phyloP scores from a whole-genome alignment of 1,140 invertebrate genomes.

The Platyscapa corneri region DNA sequence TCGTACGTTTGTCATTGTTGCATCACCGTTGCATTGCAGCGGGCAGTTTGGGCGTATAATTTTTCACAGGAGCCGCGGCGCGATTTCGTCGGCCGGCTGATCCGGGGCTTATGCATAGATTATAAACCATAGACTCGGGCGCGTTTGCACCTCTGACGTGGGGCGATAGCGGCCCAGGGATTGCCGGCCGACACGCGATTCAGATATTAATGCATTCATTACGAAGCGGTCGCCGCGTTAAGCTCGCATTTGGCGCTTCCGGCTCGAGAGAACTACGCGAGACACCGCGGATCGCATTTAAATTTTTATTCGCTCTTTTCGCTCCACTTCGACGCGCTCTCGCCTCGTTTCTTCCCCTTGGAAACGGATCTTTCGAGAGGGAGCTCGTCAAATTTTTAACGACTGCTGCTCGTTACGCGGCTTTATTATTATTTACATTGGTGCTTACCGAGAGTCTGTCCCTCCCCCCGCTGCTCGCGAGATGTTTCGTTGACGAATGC shows the following conservation, averaged over 20 bases:
- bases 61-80: neutral
- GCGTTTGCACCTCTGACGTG: neutral
- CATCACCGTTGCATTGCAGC: neutral
- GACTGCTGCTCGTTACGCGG: no score
- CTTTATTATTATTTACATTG: no score
- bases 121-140: conserved; percentile 16
- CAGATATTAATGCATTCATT: conserved; percentile 37
- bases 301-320: conserved; percentile 5
- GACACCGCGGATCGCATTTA: neutral
- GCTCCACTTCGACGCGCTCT: neutral
- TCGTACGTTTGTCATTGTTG: no score
- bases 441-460: neutral
- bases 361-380: neutral
- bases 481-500: neutral
- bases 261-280: neutral
- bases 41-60: neutral
- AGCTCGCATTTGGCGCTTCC: conserved; percentile 17
- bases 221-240: neutral
- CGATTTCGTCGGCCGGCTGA: neutral
- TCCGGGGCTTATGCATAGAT: conserved; percentile 40
- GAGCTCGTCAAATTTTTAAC: no score
- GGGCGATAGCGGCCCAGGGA: neutral
- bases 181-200: neutral
- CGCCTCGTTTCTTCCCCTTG: no score
- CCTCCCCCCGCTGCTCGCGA: no score